phyloP scores from a whole-genome alignment of 2,113 vertebrate species.

The Struthio camelus region DNA sequence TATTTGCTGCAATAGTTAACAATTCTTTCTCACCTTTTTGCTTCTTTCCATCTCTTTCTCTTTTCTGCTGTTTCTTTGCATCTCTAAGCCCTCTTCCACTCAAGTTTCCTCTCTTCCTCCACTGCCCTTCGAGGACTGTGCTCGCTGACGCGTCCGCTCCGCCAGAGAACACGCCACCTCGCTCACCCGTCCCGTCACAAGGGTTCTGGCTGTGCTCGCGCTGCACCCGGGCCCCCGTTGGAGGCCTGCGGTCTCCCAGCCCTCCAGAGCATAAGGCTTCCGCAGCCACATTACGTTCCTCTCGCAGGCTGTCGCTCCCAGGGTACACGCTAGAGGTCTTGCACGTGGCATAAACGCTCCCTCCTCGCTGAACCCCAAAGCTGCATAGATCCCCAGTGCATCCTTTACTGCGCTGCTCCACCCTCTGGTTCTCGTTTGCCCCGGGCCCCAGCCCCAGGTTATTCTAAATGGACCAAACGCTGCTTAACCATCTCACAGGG shows the following conservation, averaged over 20 bases:
- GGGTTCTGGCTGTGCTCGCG: neutral
- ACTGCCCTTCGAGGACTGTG: too few relatives aligned
- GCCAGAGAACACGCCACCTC: neutral
- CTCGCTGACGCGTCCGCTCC: neutral
- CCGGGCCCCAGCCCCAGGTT: neutral
- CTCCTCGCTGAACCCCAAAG: neutral
- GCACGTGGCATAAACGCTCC: rapidly evolving
- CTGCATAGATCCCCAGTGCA: neutral
- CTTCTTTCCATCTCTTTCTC: neutral
- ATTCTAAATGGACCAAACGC: neutral
- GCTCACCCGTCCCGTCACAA: neutral
- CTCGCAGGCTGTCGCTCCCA: neutral
- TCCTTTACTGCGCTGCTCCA: neutral
- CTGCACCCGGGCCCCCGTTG: rapidly evolving
- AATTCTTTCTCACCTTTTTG: neutral
- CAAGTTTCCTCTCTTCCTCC: neutral
- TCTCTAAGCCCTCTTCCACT: neutral
- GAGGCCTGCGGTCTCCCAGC: neutral
- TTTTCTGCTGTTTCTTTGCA: neutral
- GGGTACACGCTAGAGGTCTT: neutral
- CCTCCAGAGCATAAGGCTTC: neutral
- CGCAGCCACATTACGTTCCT: neutral
- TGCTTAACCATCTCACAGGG: neutral
- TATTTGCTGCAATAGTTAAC: neutral
- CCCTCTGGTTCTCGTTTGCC: neutral